Evolutionary conservation across 2,888 invertebrate species (phyloP).

Genomic region (Psylliodes chrysocephalus): DNA sequence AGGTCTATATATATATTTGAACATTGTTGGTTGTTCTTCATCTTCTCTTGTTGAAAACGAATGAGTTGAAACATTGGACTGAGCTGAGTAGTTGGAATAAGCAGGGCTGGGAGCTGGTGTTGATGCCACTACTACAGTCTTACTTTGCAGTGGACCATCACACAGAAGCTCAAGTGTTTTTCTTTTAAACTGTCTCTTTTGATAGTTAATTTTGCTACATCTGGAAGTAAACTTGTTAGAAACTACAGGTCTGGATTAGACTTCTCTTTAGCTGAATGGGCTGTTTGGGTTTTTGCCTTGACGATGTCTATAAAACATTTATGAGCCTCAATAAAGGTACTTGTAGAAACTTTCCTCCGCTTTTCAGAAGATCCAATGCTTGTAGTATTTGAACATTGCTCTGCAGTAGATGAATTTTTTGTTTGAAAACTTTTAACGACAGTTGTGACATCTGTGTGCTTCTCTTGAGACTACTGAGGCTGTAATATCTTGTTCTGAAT

Average conservation of each 20-base stretch:
- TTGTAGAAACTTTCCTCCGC: slow-evolving; percentile 11
- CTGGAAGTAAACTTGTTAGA: slow-evolving; percentile 14
- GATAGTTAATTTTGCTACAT: slow-evolving; percentile 13
- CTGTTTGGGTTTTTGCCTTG: slow-evolving; percentile 2
- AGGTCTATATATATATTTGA: slow-evolving; percentile 14
- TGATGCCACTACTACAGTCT: slow-evolving; percentile 7
- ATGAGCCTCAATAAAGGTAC: slow-evolving; percentile 16
- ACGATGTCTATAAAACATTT: slow-evolving; percentile 15
- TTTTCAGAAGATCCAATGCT: slow-evolving; percentile 18
- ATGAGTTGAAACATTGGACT: slow-evolving; percentile 20
- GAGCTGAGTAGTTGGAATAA: slow-evolving; percentile 25
- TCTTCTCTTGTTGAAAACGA: slow-evolving; percentile 19
- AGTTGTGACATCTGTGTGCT: slow-evolving; percentile 8
- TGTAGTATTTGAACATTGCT: slow-evolving; percentile 23
- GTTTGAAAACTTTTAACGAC: slow-evolving; percentile 9
- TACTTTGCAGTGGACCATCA: slow-evolving; percentile 8
- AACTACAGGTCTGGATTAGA: slow-evolving; percentile 18
- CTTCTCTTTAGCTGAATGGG: slow-evolving; percentile 10
- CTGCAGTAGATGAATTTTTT: slow-evolving; percentile 9
- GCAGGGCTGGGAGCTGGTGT: slow-evolving; percentile 22
- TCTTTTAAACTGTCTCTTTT: slow-evolving; percentile 4
- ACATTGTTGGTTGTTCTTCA: slow-evolving; percentile 14
- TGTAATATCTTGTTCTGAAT: slow-evolving; percentile 23
- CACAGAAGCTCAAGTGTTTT: slow-evolving; percentile 9
- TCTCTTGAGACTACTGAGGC: slow-evolving; percentile 1